A percentile compares a stretch with the other conserved stretches of the same genome.
Conservation (phyloP, 2,888 invertebrate genomes). For the Tryphoninae sp. region DNA sequence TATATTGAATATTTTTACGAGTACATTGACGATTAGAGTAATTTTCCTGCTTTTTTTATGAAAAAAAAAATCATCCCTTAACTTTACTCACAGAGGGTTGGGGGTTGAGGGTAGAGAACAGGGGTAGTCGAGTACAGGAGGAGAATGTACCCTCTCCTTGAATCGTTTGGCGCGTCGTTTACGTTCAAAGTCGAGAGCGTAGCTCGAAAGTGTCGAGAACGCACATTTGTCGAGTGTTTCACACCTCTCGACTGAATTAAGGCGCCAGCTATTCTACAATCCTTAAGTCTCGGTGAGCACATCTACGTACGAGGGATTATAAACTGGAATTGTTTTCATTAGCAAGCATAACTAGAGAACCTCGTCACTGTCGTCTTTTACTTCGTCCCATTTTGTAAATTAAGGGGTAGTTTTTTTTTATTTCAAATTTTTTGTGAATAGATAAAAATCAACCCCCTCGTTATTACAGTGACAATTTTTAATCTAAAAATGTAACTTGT, state of each 20-base stretch:
- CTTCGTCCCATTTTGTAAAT: conserved; percentile 34
- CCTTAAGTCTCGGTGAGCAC: conserved; percentile 28
- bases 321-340: conserved; percentile 79
- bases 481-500: too few relatives aligned
- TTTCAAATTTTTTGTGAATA: too few relatives aligned
- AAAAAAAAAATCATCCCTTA: conserved; percentile 18
- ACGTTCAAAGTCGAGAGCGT: conserved; percentile 41
- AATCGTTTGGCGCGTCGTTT: conserved; percentile 54
- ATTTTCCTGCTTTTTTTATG: neutral
- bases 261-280: conserved; percentile 32
- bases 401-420: too few relatives aligned
- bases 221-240: conserved; percentile 44
- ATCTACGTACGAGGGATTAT: conserved; percentile 73
- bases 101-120: neutral
- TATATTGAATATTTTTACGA: neutral
- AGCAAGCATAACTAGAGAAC: conserved; percentile 57
- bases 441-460: too few relatives aligned
- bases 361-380: conserved; percentile 35
- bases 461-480: too few relatives aligned
- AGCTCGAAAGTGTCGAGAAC: conserved; percentile 40
- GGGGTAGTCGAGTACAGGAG: conserved; percentile 3
- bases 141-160: conserved; percentile 50
- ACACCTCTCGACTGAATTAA: conserved; percentile 58
- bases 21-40: neutral
- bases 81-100: neutral